A percentile compares a stretch with the other conserved stretches of the same genome.
Evolutionary conservation across 2,113 vertebrate species (phyloP).

Genomic region (Carlito syrichta): DNA sequence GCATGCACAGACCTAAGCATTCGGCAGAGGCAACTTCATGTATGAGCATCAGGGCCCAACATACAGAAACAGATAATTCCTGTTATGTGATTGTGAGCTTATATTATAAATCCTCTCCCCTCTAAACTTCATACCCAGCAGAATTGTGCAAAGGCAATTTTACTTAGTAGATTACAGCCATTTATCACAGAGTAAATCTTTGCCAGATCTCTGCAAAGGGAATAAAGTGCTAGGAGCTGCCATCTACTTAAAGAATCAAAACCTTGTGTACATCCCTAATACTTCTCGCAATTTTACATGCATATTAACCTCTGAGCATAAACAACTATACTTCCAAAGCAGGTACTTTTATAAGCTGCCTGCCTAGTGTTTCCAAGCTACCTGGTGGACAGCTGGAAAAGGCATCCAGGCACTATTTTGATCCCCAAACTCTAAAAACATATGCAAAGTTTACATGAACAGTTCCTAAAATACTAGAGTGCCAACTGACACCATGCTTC

Average conservation of each 20-base stretch:
- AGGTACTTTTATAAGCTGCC: not conserved
- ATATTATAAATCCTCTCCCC: conserved; percentile 30
- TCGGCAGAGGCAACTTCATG: not conserved
- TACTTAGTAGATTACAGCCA: conserved; percentile 4
- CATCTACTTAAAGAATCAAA: not conserved
- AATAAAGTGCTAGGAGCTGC: not conserved
- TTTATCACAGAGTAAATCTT: conserved; percentile 49
- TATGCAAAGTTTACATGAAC: not conserved
- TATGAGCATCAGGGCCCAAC: not conserved
- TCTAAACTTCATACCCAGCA: not conserved
- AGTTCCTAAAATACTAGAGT: not conserved
- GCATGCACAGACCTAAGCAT: not conserved
- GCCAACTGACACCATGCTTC: not conserved
- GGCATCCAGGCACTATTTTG: not conserved
- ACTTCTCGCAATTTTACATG: not conserved
- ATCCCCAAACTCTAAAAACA: not conserved
- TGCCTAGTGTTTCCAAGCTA: not conserved
- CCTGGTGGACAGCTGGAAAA: not conserved
- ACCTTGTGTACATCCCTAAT: not conserved
- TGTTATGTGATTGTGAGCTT: conserved; percentile 5
- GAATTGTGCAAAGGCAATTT: conserved; percentile 41
- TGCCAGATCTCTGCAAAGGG: not conserved
- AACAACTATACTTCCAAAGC: not conserved
- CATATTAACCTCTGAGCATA: not conserved
- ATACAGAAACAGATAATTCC: not conserved